Percentiles rank a stretch among this genome's conserved stretches.
phyloP scores from a whole-genome alignment of 2,113 vertebrate genomes.

The Gambusia affinis region DNA sequence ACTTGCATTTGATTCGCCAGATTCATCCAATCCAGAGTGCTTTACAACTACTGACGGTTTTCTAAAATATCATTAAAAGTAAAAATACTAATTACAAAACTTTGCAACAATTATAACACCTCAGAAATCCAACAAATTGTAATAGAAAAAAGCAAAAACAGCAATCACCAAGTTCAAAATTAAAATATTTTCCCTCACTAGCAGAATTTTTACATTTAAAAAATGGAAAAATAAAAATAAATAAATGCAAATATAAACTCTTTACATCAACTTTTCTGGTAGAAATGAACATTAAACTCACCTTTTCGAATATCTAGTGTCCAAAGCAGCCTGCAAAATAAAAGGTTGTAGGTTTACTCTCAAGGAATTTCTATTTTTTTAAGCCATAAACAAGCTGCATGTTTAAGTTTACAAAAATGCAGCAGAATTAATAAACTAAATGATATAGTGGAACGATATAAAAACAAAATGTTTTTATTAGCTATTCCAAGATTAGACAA shows the following conservation, averaged over 20 bases:
- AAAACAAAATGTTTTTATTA: too few species aligned
- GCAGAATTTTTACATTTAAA: neutral
- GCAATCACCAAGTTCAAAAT: neutral
- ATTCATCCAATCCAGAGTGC: conserved; percentile 92
- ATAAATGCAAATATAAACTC: neutral
- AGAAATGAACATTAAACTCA: conserved; percentile 33
- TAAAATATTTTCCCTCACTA: neutral
- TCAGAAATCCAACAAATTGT: too few species aligned
- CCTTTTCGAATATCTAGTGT: conserved; percentile 67
- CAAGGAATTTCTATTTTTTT: too few species aligned
- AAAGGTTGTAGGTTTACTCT: conserved; percentile 18
- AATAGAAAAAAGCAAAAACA: too few species aligned
- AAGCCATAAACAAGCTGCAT: neutral
- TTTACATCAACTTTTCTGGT: neutral
- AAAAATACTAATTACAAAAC: neutral
- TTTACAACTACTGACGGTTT: conserved; percentile 93
- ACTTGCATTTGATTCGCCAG: conserved; percentile 84
- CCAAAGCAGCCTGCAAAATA: conserved; percentile 45
- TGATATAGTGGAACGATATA: too few species aligned
- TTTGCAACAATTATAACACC: neutral
- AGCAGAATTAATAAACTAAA: too few species aligned
- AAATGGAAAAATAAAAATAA: too few species aligned
- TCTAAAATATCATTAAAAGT: conserved; percentile 71
- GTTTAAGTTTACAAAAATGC: neutral
- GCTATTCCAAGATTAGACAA: too few species aligned